phyloP scores from a whole-genome alignment of 2,888 invertebrate genomes.

The Mythimna pallens region DNA sequence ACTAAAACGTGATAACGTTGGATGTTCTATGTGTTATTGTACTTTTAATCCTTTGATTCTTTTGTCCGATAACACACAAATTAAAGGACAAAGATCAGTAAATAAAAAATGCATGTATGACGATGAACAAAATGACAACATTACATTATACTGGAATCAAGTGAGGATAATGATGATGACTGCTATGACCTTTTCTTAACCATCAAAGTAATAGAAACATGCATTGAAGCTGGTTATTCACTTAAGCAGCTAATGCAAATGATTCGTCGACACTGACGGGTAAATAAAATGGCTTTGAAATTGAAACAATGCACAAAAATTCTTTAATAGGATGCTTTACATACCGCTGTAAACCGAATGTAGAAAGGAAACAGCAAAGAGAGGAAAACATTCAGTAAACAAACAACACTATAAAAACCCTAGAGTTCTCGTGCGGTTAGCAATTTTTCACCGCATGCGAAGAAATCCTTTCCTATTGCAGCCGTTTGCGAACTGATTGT shows the following conservation, averaged over 20 bases:
- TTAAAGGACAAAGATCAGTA: not conserved
- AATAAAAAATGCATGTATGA: not conserved
- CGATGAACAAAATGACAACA: constrained; percentile 1
- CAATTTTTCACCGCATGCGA: no score
- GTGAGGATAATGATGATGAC: constrained; percentile 16
- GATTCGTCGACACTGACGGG: not conserved
- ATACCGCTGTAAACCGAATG: not conserved
- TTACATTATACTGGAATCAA: not conserved
- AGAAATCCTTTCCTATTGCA: no score
- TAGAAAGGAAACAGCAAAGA: not conserved
- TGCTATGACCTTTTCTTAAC: constrained; percentile 11
- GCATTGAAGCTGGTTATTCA: constrained; percentile 33
- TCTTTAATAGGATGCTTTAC: not conserved
- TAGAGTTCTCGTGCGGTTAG: no score
- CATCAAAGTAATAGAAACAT: constrained; percentile 9
- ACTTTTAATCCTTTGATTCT: constrained; percentile 22
- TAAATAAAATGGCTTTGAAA: constrained; percentile 4
- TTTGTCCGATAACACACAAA: constrained; percentile 21
- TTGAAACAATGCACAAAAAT: not conserved
- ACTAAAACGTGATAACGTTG: constrained; percentile 33
- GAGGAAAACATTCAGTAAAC: not conserved
- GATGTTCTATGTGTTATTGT: constrained; percentile 16
- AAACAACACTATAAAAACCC: not conserved
- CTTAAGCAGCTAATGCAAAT: constrained; percentile 20
- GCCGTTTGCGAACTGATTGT: no score